Evolutionary conservation across 1,140 invertebrate species (phyloP).

Genomic region (Bombus superbus): DNA sequence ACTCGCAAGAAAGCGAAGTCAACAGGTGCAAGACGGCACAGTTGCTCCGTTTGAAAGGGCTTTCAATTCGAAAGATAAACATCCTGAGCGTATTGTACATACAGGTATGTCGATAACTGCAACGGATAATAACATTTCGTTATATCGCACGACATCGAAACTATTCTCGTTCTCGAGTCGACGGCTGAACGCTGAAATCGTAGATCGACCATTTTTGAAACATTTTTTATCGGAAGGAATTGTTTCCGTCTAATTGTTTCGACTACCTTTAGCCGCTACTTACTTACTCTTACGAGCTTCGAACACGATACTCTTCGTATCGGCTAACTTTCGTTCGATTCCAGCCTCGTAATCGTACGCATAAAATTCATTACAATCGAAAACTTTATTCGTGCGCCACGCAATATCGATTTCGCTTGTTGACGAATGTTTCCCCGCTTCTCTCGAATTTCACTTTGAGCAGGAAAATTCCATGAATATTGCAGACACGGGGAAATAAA

Average conservation of each 20-base stretch:
- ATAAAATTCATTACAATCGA: not conserved
- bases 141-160: not conserved
- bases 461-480: constrained; percentile 25
- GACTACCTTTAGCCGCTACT: not conserved
- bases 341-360: too few species aligned
- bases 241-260: not conserved
- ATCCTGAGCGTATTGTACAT: not conserved
- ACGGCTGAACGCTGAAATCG: not conserved
- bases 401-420: not conserved
- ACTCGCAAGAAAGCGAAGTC: constrained; percentile 25
- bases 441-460: not conserved
- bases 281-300: not conserved
- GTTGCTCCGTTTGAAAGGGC: not conserved
- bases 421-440: not conserved
- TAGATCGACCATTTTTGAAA: constrained; percentile 2
- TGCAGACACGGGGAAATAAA: constrained; percentile 41
- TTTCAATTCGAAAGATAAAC: constrained; percentile 47
- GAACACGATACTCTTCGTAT: not conserved
- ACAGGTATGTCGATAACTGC: not conserved
- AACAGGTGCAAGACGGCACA: constrained; percentile 39
- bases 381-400: not conserved
- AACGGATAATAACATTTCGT: constrained; percentile 25
- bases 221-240: not conserved
- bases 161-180: not conserved
- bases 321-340: not conserved